These are phyloP conservation scores for Rhamphomyia laevipes DNA, from an alignment of 2,888 invertebrate species.

Conservation along the genomic window DNA sequence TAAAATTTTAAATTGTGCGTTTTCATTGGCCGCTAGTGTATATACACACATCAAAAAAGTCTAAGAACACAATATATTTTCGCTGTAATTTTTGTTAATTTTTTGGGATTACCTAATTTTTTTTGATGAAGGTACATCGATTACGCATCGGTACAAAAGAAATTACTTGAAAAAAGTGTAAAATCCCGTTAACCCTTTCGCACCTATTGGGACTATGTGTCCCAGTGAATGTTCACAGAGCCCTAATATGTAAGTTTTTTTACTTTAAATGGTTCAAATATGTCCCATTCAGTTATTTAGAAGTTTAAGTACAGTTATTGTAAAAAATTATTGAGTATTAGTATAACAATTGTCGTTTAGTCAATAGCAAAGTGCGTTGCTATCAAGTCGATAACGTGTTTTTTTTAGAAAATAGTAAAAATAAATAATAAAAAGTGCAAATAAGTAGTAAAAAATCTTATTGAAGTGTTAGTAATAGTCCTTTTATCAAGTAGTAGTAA, in stretches of 20 bases:
- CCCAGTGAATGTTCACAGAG: too few species aligned
- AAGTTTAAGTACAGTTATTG: not conserved
- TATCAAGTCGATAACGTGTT: too few species aligned
- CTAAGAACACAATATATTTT: too few species aligned
- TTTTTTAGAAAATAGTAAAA: not conserved
- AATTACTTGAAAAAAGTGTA: too few species aligned
- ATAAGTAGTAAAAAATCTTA: not conserved
- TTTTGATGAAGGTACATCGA: too few species aligned
- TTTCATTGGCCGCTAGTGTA: too few species aligned
- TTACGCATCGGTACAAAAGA: too few species aligned
- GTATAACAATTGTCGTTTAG: not conserved
- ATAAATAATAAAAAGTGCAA: not conserved
- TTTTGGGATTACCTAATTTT: too few species aligned
- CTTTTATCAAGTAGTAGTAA: not conserved
- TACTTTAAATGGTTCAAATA: conserved; percentile 4
- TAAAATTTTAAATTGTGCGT: too few species aligned
- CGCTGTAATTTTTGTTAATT: too few species aligned
- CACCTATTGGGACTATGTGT: not conserved
- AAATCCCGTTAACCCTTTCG: too few species aligned
- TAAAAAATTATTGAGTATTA: not conserved
- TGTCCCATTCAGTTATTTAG: conserved; percentile 3
- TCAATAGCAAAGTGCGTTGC: not conserved
- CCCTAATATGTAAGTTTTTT: not conserved
- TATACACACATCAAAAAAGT: too few species aligned
- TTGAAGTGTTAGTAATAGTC: conserved; percentile 1